Conservation (phyloP, 2,113 vertebrate species). For the Solenodon paradoxus region DNA sequence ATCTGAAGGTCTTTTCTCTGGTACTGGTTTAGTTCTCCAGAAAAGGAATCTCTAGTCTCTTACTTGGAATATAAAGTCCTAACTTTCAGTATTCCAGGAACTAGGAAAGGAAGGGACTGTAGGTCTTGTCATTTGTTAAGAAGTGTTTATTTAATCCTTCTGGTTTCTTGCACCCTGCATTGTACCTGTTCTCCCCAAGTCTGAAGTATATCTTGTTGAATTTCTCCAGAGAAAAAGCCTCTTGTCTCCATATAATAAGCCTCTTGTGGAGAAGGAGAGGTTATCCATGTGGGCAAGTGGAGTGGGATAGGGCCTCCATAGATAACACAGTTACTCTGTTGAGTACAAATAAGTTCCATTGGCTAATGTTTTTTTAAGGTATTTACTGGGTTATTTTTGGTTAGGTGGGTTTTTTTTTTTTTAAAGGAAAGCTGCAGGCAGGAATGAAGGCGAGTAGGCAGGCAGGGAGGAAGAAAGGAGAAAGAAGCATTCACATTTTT, state of each 20-base stretch:
- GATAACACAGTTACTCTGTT: neutral
- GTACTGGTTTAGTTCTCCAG: neutral
- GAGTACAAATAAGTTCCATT: neutral
- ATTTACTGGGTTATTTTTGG: too few relatives aligned
- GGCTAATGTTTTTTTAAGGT: neutral
- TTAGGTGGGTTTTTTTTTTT: too few relatives aligned
- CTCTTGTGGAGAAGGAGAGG: neutral
- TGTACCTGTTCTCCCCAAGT: neutral
- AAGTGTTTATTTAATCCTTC: constrained; percentile 15
- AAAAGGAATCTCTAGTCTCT: constrained; percentile 7
- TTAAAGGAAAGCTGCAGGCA: too few relatives aligned
- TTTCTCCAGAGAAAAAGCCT: neutral
- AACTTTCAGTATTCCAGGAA: neutral
- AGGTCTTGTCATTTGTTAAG: neutral
- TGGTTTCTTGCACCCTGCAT: neutral
- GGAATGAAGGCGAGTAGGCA: too few relatives aligned
- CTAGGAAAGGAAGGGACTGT: neutral
- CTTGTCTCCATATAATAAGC: neutral
- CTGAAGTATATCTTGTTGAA: neutral
- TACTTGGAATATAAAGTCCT: neutral
- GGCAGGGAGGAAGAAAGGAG: too few relatives aligned
- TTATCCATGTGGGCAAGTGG: neutral
- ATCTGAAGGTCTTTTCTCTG: neutral
- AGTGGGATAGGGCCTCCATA: neutral
- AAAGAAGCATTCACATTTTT: too few relatives aligned